Base-by-base conservation (phyloP, 2,797 vertebrate genomes). In the Neosalanx taihuensis region DNA sequence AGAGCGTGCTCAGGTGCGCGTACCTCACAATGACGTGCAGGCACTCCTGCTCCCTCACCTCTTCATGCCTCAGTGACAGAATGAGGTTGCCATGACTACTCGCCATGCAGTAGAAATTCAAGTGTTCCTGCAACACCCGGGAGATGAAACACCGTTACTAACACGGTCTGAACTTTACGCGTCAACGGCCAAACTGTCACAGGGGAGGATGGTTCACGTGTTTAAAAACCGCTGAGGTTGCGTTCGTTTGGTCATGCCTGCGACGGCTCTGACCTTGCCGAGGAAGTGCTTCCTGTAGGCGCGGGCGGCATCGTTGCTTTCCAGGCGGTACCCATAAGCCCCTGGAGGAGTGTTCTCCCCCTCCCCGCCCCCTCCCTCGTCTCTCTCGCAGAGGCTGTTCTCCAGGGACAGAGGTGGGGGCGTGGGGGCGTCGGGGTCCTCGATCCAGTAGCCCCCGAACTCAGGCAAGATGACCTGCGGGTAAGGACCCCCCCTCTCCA, bases 381-480 rank as follows among this genome's bases (percentile, higher is more conserved):
- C 95, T 51, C 98, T 97, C 51, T 98, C 97, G 78, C 96, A 96
- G 2, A 95, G 96, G 84, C 95, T 91, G 83, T 95, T 97, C 89
- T 97, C 97, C 46, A 46, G 41, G 41, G 96, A 96, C 0, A 46
- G 97, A 95, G 0, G 96, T 97, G 0, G 96, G 97, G 0, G 96
- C 97, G 0, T 95, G 0, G 94, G 90, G 0, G 93, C 95, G 75
- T 99, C 96, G 0, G 91, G 92, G 78, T 98, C 97, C 82, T 99
- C 97, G 0, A 99, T 99, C 97, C 97, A 99, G 83, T 98, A 99
- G 7, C 97, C 97, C 2, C 97, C 97, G 9, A 98, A 99, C 90
- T 99, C 96, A 12, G 97, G 97, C 80, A 99, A 90, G 84, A 99
- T 99, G 23, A 99, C 90, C 80, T 96, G 89, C 0, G 97, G 96